phyloP scores from a whole-genome alignment of 1,140 invertebrate species.

The Euura lappo region DNA sequence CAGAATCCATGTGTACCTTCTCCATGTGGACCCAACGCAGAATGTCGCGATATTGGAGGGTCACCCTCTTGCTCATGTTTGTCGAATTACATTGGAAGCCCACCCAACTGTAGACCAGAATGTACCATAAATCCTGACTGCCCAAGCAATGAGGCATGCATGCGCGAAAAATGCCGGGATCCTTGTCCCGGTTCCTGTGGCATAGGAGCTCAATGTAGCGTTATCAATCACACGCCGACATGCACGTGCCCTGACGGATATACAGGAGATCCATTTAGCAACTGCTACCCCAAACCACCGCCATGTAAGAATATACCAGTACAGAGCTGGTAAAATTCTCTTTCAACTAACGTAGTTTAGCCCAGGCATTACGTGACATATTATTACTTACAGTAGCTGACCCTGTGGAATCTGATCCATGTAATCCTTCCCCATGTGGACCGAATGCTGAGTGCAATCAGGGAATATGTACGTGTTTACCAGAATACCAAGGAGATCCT shows the following conservation, averaged over 20 bases:
- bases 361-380: constrained; percentile 36
- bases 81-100: constrained; percentile 70
- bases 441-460: constrained; percentile 59
- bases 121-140: constrained; percentile 78
- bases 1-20: constrained; percentile 73
- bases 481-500: constrained; percentile 71
- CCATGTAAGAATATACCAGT: neutral
- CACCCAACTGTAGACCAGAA: constrained; percentile 76
- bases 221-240: constrained; percentile 72
- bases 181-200: constrained; percentile 76
- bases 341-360: constrained; percentile 15
- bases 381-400: constrained; percentile 47
- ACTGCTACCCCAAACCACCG: constrained; percentile 63
- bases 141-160: constrained; percentile 69
- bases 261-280: constrained; percentile 73
- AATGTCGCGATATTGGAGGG: constrained; percentile 69
- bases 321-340: neutral
- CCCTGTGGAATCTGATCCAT: constrained; percentile 44
- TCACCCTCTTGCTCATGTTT: constrained; percentile 73
- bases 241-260: constrained; percentile 72
- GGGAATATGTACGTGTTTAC: constrained; percentile 67
- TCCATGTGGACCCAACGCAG: constrained; percentile 74
- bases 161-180: constrained; percentile 73
- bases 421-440: constrained; percentile 53
- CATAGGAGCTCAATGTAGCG: constrained; percentile 67